Conservation (phyloP, 2,888 invertebrate genomes). For the Andrena chrysosceles region DNA sequence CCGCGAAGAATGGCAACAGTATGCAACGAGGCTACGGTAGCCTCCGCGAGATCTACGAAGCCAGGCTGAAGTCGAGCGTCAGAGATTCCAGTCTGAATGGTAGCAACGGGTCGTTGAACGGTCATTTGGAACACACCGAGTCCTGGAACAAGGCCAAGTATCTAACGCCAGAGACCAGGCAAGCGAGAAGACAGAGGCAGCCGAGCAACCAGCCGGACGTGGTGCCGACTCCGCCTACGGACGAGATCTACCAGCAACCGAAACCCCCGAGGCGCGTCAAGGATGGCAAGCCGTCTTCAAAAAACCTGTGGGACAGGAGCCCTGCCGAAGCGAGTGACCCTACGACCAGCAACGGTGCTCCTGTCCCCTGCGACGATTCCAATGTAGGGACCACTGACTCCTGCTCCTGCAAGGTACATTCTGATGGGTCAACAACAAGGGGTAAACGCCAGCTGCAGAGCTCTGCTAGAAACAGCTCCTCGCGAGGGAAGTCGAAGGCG, state of each 20-base stretch:
- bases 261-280: slow-evolving; percentile 86
- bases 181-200: slow-evolving; percentile 90
- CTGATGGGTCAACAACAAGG: slow-evolving; percentile 1
- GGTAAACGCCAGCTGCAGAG: slow-evolving; percentile 1
- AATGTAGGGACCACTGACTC: slow-evolving; percentile 74
- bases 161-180: slow-evolving; percentile 90
- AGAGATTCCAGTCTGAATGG: slow-evolving; percentile 60
- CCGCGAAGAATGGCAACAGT: slow-evolving; percentile 74
- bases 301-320: slow-evolving; percentile 90
- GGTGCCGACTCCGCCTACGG: slow-evolving; percentile 88
- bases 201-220: slow-evolving; percentile 88
- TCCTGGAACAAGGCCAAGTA: slow-evolving; percentile 78
- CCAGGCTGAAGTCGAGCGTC: slow-evolving; percentile 79
- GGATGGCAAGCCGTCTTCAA: slow-evolving; percentile 83
- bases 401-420: slow-evolving; percentile 17
- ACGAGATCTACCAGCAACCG: slow-evolving; percentile 88
- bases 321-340: slow-evolving; percentile 81
- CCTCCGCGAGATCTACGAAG: slow-evolving; percentile 91
- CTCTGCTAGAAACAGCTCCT: background rate
- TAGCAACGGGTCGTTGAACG: slow-evolving; percentile 58
- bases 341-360: slow-evolving; percentile 83
- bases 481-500: background rate
- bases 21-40: slow-evolving; percentile 87
- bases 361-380: slow-evolving; percentile 78
- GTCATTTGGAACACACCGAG: slow-evolving; percentile 64